phyloP scores from a whole-genome alignment of 30 jellyfish, hydroid and myxozoan species.

The Hydractinia symbiolongicarpus region DNA sequence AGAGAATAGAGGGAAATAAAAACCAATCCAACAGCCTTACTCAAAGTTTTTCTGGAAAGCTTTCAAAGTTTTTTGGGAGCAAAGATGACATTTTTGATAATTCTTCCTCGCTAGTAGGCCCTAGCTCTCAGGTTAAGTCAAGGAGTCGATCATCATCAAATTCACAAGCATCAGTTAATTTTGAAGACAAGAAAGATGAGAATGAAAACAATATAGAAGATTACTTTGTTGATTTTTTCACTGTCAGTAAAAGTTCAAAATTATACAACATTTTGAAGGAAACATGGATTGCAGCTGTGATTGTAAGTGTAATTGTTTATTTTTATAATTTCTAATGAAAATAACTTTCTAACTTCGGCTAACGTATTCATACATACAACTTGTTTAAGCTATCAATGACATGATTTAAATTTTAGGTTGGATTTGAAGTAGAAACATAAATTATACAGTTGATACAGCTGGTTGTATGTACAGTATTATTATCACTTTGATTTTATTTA shows the following conservation, averaged over 20 bases:
- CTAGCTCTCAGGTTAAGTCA: not conserved
- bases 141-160: not conserved
- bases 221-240: conserved; percentile 18
- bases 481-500: no score
- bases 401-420: no score
- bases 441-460: no score
- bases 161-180: not conserved
- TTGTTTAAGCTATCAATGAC: no score
- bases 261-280: conserved; percentile 19
- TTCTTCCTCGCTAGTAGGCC: not conserved
- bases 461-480: no score
- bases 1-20: no score
- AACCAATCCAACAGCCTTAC: conserved; percentile 1
- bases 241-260: conserved; percentile 13
- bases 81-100: not conserved
- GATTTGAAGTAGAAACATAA: no score
- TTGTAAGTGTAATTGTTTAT: conserved; percentile 3
- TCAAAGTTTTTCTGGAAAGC: conserved; percentile 8
- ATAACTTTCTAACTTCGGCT: not conserved
- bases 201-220: not conserved
- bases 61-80: not conserved
- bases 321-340: not conserved
- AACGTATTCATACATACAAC: no score
- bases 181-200: no score
- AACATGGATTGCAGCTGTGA: conserved; percentile 20